These are phyloP conservation scores for Eurytoma californica DNA, from an alignment of 2,888 invertebrate genomes.

Conservation along the genomic window DNA sequence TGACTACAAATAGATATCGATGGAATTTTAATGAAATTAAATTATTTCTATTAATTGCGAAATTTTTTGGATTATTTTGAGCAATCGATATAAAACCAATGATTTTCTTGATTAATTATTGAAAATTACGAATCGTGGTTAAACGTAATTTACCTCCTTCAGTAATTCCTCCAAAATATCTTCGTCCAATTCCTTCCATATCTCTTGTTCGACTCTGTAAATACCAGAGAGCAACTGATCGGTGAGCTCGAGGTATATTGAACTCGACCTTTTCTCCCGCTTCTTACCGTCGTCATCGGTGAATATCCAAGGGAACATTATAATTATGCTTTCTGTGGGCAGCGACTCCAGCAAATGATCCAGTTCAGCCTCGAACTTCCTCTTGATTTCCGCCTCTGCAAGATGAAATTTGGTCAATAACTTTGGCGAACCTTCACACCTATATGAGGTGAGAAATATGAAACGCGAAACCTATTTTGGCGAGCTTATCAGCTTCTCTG, in stretches of 20 bases:
- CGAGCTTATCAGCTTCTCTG: conserved; percentile 68
- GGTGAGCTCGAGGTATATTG: conserved; percentile 68
- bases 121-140: too few relatives aligned
- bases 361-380: conserved; percentile 70
- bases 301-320: conserved; percentile 72
- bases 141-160: conserved; percentile 40
- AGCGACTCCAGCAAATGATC: conserved; percentile 65
- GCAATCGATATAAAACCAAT: too few relatives aligned
- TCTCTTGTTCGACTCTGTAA: conserved; percentile 67
- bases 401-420: not conserved
- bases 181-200: conserved; percentile 66
- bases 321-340: conserved; percentile 66
- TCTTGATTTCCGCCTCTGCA: conserved; percentile 67
- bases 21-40: too few relatives aligned
- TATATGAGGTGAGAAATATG: not conserved
- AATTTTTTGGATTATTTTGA: not conserved
- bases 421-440: not conserved
- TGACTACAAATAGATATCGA: too few relatives aligned
- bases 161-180: conserved; percentile 60
- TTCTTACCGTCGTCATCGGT: conserved; percentile 71
- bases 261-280: conserved; percentile 69
- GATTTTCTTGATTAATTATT: too few relatives aligned
- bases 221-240: conserved; percentile 67
- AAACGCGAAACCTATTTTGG: conserved; percentile 65
- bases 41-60: not conserved